Evolutionary conservation across 64 coral and sea anemone species (phyloP).

Genomic region (Porites lutea): DNA sequence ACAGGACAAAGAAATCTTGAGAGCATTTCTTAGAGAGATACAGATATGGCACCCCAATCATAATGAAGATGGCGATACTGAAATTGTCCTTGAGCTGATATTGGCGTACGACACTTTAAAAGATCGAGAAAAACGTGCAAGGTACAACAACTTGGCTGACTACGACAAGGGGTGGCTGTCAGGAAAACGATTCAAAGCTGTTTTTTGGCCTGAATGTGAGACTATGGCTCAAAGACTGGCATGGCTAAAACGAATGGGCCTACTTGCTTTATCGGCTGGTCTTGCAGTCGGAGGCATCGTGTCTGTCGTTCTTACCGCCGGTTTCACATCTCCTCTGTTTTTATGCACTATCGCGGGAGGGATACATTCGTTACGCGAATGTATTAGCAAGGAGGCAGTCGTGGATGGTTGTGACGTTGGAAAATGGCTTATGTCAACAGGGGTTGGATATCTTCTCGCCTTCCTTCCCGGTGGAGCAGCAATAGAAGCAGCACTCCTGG

Average conservation of each 20-base stretch:
- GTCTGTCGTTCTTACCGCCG: conserved; percentile 1
- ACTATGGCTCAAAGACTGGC: conserved; percentile 51
- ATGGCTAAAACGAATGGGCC: conserved; percentile 4
- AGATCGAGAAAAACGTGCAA: conserved; percentile 48
- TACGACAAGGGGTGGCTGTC: conserved; percentile 64
- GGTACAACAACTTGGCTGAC: conserved; percentile 63
- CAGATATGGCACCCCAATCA: conserved; percentile 69
- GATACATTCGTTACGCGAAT: neutral
- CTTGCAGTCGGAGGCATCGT: conserved; percentile 4
- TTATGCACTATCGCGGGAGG: neutral
- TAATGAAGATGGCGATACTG: conserved; percentile 49
- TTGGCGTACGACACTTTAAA: conserved; percentile 44
- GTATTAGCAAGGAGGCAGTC: conserved; percentile 41
- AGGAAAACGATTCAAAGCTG: conserved; percentile 20
- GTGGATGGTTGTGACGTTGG: conserved; percentile 19
- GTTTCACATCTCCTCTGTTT: neutral
- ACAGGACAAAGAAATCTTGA: conserved; percentile 30
- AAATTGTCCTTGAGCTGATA: conserved; percentile 55
- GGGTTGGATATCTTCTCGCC: conserved; percentile 10
- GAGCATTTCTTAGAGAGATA: conserved; percentile 41
- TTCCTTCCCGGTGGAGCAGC: conserved; percentile 38
- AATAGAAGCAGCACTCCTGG: conserved; percentile 5
- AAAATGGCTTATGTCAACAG: neutral
- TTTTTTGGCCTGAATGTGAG: conserved; percentile 70
- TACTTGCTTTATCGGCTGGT: conserved; percentile 17